Conservation (phyloP, 2,888 invertebrate genomes). For the Helicoverpa assulta region DNA sequence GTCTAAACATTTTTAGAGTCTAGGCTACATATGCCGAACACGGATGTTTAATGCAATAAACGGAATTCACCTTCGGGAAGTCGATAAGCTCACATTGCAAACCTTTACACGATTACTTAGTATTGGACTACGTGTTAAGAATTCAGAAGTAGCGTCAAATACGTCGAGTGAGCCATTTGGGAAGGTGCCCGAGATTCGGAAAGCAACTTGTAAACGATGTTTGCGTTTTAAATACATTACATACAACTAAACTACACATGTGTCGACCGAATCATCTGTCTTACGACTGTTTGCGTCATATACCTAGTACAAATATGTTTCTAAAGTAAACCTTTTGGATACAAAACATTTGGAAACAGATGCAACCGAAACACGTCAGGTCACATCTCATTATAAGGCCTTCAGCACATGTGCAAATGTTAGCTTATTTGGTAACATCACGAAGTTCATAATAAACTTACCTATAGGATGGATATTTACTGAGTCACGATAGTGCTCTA, state of each 20-base stretch:
- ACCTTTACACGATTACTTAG: conserved; percentile 35
- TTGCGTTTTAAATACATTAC: conserved; percentile 61
- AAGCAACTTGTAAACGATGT: conserved; percentile 56
- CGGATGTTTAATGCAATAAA: conserved; percentile 17
- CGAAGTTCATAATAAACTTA: conserved; percentile 14
- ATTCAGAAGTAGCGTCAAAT: conserved; percentile 46
- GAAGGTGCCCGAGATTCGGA: conserved; percentile 59
- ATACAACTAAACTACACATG: conserved; percentile 52
- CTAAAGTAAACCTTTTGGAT: conserved; percentile 57
- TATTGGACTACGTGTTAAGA: conserved; percentile 46
- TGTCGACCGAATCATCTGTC: conserved; percentile 60
- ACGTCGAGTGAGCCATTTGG: conserved; percentile 53
- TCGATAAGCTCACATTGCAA: conserved; percentile 23
- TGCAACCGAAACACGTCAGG: conserved; percentile 49
- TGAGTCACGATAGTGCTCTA: conserved; percentile 5
- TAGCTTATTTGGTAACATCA: conserved; percentile 32
- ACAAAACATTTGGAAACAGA: conserved; percentile 55
- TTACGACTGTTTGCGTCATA: conserved; percentile 60
- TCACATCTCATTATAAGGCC: conserved; percentile 35
- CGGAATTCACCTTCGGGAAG: conserved; percentile 29
- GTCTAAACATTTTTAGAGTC: conserved; percentile 13
- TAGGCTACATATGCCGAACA: background rate
- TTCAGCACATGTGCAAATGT: conserved; percentile 47
- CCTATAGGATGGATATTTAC: conserved; percentile 3
- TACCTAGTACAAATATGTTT: conserved; percentile 60